Percentiles rank a stretch among this genome's conserved stretches.
These are phyloP conservation scores for Ephestia elutella DNA, from an alignment of 1,140 invertebrate species.

Conservation along the genomic window DNA sequence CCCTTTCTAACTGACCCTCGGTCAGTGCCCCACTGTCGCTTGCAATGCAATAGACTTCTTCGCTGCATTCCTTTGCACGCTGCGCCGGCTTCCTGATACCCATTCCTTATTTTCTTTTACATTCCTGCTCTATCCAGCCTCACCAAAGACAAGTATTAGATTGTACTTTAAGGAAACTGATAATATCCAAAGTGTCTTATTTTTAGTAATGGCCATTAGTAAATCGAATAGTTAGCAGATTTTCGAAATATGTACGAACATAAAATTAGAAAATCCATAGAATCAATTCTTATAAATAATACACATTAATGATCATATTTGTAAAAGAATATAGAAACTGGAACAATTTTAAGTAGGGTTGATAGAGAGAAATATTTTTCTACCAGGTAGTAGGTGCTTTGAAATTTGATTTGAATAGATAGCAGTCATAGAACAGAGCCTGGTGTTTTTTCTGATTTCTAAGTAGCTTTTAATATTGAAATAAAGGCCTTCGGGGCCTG, in stretches of 20 bases:
- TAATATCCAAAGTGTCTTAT: slow-evolving; percentile 72
- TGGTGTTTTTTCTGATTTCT: slow-evolving; percentile 55
- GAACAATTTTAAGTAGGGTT: slow-evolving; percentile 65
- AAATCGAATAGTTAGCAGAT: slow-evolving; percentile 65
- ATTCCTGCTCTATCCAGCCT: slow-evolving; percentile 55
- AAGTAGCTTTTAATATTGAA: slow-evolving; percentile 54
- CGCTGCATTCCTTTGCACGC: slow-evolving; percentile 25
- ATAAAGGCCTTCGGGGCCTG: slow-evolving; percentile 42
- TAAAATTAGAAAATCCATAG: slow-evolving; percentile 57
- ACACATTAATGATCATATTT: slow-evolving; percentile 51
- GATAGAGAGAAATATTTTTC: slow-evolving; percentile 68
- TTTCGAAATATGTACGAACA: slow-evolving; percentile 63
- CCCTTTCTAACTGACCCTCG: slow-evolving; percentile 44
- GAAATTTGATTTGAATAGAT: slow-evolving; percentile 65
- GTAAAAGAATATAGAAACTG: slow-evolving; percentile 44
- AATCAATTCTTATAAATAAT: slow-evolving; percentile 51
- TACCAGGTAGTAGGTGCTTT: slow-evolving; percentile 68
- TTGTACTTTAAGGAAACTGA: slow-evolving; percentile 59
- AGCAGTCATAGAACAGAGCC: slow-evolving; percentile 56
- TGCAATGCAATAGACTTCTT: slow-evolving; percentile 11
- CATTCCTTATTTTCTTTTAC: slow-evolving; percentile 55
- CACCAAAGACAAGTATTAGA: slow-evolving; percentile 35
- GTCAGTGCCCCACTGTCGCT: background rate
- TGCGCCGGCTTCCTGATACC: slow-evolving; percentile 34
- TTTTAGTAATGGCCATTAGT: slow-evolving; percentile 70